Evolutionary conservation across 2,888 invertebrate genomes (phyloP), one percentile per base, ranked within the genome.

Genomic region (Caenorhabditis becei): DNA sequence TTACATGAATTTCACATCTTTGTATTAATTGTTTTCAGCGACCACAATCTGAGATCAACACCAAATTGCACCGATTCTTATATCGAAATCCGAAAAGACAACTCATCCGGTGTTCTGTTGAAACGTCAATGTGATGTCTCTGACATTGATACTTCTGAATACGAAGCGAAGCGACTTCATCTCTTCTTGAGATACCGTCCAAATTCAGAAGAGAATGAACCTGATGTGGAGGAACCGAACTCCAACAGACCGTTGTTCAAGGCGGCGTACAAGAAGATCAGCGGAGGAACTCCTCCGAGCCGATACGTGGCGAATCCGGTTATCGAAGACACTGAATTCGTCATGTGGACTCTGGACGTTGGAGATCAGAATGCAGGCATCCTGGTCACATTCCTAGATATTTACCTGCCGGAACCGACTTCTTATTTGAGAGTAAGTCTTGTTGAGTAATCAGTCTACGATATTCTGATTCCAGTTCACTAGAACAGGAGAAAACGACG

Each of bases 31-130:
- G n/a, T 7, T 77, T 77, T 28, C 63, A 77, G 67, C 14, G 47
- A 41, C 20, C 78, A 78, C 47, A 71, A 78, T 28, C 37, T 79
- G 51, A 56, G 18, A 20, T 28, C 18, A 0, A 53, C 72, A 0
- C 54, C 59, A 1, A 74, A 74, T 51, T 90, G 90, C 70, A 81
- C 83, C 4, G 87, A 86, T 20, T 86, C 87, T 4, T 90, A 86
- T 69, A 49, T 90, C 10, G 90, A 90, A 82, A 62, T 90, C 16
- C 83, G 89, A 5, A 65, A 82, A 24, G 70, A 41, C 59, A 88
- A 89, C 70, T 78, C 80, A 8, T 82, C 78, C 18, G 89, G 89
- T 14, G 32, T 20, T 37, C 71, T 89, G 16, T 24, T 89, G 28
- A 84, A 80, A 20, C 62, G 89, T 5, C 80, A 80, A 53, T 89